Base-by-base conservation (phyloP, 1,140 invertebrate species). In the Idris sp. region DNA sequence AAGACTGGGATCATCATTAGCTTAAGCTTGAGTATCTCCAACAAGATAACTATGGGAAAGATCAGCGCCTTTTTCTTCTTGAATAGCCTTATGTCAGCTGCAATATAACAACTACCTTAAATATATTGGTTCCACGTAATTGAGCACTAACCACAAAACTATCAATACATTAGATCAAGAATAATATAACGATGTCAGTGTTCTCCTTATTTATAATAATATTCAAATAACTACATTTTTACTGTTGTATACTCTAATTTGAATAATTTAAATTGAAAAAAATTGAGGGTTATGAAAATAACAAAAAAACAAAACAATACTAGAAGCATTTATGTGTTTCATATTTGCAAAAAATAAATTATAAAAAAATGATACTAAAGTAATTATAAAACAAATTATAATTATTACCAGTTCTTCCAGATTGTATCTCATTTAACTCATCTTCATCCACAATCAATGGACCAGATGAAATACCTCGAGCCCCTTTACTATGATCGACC, bases 11-110 rank as follows among this genome's bases (percentile, higher is more conserved):
- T 83, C 2, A 92, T 79, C 33, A 92, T 71, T 4, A 91, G 77
- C 58, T 92, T 93, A 1, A 91, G 82, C 83, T 92, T 92, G 35
- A 92, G 68, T 0, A 91, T 80, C 13, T 91, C 90, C 15, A 92
- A 65, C 8, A 93, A 71, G 30, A 90, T 90, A 0, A 92, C 83
- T 16, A 92, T 73, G 0, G 91, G 91, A 0, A 92, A 78, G 26
- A 92, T 87, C n/a, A 92, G 68, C 0, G 89, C 88, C 7, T 91
- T 84, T 73, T 92, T 92, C 79, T 89, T 90, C 79, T 91, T 91
- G 30, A 87, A 85, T 4, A 84, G 65, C 40, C 88, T 78, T 40
- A 79, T 10, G 8, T 68, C 62, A 2, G 25, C 74, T 73, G 53
- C 7, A 73, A 77, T 44, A 26, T 36, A 54, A 51, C 7, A 49